These are phyloP conservation scores for Aproaerema taeniolella DNA, from an alignment of 2,888 invertebrate genomes.

Conservation along the genomic window DNA sequence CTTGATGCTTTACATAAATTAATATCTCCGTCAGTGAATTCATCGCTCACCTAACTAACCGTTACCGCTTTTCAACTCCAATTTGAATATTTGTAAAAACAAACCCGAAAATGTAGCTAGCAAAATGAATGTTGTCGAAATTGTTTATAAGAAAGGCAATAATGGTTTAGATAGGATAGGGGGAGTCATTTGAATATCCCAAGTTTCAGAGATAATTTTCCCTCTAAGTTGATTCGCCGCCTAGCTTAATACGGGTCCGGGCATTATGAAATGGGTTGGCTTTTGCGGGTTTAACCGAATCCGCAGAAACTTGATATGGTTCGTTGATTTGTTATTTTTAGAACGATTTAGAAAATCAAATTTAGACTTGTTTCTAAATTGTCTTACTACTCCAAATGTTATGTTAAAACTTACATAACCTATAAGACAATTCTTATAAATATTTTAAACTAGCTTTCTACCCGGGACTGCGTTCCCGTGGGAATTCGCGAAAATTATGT, in stretches of 20 bases:
- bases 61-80: constrained; percentile 51
- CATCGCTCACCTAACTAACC: constrained; percentile 50
- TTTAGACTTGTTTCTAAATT: too few species aligned
- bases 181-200: constrained; percentile 39
- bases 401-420: too few species aligned
- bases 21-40: constrained; percentile 44
- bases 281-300: not conserved
- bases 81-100: constrained; percentile 63
- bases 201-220: constrained; percentile 30
- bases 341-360: too few species aligned
- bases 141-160: constrained; percentile 34
- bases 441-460: too few species aligned
- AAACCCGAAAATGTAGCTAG: constrained; percentile 44
- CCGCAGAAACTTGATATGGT: too few species aligned
- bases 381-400: too few species aligned
- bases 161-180: constrained; percentile 28
- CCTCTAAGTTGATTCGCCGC: constrained; percentile 28
- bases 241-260: not conserved
- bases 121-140: constrained; percentile 24
- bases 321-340: too few species aligned
- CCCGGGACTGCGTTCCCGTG: too few species aligned
- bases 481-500: too few species aligned
- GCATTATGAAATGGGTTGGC: not conserved
- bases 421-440: too few species aligned
- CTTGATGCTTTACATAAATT: constrained; percentile 66